Conservation (phyloP, 2,888 invertebrate genomes). For the Thymelicus lineola region DNA sequence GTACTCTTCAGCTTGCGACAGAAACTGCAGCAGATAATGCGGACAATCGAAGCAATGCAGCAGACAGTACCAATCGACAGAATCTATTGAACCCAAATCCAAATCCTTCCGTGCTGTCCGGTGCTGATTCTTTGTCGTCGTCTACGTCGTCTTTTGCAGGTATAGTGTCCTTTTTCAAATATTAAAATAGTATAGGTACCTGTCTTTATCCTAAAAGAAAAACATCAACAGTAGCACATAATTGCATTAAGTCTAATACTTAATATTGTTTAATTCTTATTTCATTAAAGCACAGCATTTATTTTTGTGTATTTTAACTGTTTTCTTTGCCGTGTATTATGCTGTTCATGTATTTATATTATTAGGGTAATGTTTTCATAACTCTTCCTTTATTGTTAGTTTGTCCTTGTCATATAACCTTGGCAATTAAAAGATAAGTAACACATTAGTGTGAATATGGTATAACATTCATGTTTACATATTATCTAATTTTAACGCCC, state of each 20-base stretch:
- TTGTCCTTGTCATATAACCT: slow-evolving; percentile 5
- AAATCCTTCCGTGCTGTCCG: slow-evolving; percentile 76
- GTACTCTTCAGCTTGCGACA: slow-evolving; percentile 76
- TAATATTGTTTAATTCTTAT: not conserved
- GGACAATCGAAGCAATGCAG: slow-evolving; percentile 54
- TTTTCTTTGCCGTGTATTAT: not conserved
- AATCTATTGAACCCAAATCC: slow-evolving; percentile 60
- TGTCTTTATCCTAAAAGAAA: not conserved
- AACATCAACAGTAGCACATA: not conserved
- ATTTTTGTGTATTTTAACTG: too few relatives aligned
- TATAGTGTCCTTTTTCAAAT: slow-evolving; percentile 41
- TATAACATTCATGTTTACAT: not conserved
- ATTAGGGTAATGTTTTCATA: not conserved
- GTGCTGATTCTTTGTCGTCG: slow-evolving; percentile 76
- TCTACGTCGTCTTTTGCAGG: slow-evolving; percentile 77
- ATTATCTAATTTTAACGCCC: not conserved
- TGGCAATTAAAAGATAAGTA: slow-evolving; percentile 1
- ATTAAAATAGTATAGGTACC: too few relatives aligned
- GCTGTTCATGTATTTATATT: not conserved
- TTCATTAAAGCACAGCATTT: not conserved
- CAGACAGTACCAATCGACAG: slow-evolving; percentile 57
- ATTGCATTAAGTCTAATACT: slow-evolving; percentile 2
- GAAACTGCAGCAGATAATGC: slow-evolving; percentile 57
- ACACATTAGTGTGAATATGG: not conserved
- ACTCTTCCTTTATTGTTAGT: not conserved